Evolutionary conservation across 2,888 invertebrate species (phyloP).

Genomic region (Drosophila mayaguana): DNA sequence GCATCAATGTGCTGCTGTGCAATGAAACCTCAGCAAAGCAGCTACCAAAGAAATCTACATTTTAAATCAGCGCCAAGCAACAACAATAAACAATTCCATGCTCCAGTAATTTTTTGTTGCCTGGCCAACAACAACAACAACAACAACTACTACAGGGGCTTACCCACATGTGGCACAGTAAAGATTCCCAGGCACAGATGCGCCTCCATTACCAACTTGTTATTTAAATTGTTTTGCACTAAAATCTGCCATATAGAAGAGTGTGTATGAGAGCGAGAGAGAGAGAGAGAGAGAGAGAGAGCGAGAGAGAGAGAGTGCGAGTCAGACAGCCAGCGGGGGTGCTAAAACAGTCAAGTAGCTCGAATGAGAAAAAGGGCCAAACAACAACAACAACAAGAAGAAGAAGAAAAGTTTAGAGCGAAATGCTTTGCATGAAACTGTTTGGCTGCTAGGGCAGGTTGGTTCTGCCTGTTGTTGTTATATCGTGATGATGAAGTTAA

Average conservation of each 20-base stretch:
- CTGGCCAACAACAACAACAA: constrained; percentile 21
- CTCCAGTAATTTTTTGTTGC: constrained; percentile 64
- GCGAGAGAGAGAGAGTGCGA: background rate
- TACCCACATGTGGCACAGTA: constrained; percentile 51
- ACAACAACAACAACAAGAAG: background rate
- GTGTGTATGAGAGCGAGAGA: background rate
- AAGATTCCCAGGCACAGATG: constrained; percentile 65
- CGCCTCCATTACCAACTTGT: constrained; percentile 70
- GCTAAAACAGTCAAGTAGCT: constrained; percentile 17
- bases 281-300: background rate
- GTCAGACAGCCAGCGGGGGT: constrained; percentile 18
- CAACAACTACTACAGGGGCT: constrained; percentile 36
- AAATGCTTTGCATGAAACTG: constrained; percentile 1
- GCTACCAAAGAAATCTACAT: constrained; percentile 70
- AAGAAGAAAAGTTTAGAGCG: background rate
- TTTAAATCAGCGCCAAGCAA: constrained; percentile 60
- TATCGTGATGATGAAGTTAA: constrained; percentile 24
- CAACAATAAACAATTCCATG: constrained; percentile 55
- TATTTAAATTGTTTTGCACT: constrained; percentile 73
- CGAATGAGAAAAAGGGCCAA: constrained; percentile 18
- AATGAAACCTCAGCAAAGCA: constrained; percentile 51
- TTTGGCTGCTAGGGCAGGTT: constrained; percentile 14
- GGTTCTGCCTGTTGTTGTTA: constrained; percentile 13
- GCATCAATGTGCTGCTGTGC: constrained; percentile 59
- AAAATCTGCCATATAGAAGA: constrained; percentile 44